These are phyloP conservation scores for Panthera leo DNA, from an alignment of 2,113 vertebrate genomes.

Conservation along the genomic window DNA sequence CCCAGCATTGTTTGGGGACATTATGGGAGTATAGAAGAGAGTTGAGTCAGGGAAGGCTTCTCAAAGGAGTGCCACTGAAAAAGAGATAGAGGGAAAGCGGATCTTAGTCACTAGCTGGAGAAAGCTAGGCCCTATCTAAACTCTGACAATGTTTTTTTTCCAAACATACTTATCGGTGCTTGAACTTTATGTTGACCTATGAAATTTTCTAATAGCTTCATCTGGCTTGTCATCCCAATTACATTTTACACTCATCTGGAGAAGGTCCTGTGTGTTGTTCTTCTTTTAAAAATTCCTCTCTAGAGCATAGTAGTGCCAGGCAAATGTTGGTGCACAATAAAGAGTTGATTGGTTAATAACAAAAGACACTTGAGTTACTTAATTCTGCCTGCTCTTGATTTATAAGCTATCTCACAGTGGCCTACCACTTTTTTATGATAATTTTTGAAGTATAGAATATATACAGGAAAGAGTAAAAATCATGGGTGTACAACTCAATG, in stretches of 20 bases:
- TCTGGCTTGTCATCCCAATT: not conserved
- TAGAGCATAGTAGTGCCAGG: not conserved
- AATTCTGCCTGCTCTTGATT: not conserved
- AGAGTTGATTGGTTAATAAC: not conserved
- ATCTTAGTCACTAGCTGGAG: not conserved
- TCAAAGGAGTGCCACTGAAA: not conserved
- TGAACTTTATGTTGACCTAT: not conserved
- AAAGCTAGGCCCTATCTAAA: not conserved
- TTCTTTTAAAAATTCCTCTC: not conserved
- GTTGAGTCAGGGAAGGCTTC: not conserved
- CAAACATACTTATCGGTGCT: not conserved
- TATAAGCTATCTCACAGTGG: not conserved
- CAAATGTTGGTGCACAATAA: not conserved
- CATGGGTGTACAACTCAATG: not conserved
- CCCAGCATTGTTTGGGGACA: not conserved
- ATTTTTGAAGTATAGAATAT: not conserved
- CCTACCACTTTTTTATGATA: not conserved
- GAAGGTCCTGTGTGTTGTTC: not conserved
- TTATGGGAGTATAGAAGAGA: not conserved
- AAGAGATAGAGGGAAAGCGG: not conserved
- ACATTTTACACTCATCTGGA: not conserved
- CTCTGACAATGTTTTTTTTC: not conserved
- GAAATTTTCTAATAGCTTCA: slow-evolving; percentile 1
- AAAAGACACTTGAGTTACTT: not conserved
- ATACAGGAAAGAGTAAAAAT: not conserved